Evolutionary conservation across 1,140 invertebrate species (phyloP).

Genomic region (Bactericera cockerelli): DNA sequence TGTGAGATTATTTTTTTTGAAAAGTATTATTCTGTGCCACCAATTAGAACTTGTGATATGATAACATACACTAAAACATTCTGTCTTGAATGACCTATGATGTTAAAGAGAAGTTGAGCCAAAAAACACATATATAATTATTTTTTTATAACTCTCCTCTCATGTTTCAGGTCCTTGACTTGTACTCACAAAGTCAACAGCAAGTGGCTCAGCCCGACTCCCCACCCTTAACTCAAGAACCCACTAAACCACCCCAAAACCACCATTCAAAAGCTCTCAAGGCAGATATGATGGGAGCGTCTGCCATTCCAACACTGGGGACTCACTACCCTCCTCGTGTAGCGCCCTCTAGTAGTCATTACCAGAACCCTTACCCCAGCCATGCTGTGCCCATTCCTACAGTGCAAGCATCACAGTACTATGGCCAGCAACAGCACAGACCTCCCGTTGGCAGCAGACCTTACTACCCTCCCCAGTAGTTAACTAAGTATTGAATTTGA

Average conservation of each 20-base stretch:
- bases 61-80: too few species aligned
- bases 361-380: not conserved
- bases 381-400: not conserved
- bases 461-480: not conserved
- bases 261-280: not conserved
- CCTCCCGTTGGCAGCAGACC: not conserved
- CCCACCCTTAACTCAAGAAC: slow-evolving; percentile 48
- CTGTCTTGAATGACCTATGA: too few species aligned
- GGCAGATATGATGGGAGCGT: not conserved
- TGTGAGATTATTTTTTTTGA: too few species aligned
- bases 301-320: not conserved
- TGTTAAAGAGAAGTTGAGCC: too few species aligned
- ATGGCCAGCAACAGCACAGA: not conserved
- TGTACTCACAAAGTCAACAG: slow-evolving; percentile 52
- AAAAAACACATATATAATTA: too few species aligned
- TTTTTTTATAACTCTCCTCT: too few species aligned
- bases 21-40: too few species aligned
- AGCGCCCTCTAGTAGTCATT: not conserved
- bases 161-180: slow-evolving; percentile 49
- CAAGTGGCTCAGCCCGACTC: slow-evolving; percentile 40
- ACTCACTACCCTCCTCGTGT: not conserved
- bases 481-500: too few species aligned
- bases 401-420: not conserved
- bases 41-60: too few species aligned
- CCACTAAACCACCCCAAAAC: not conserved